Evolutionary conservation across 2,113 vertebrate genomes (phyloP), one percentile per base, ranked within the genome.

Genomic region (Platichthys stellatus): DNA sequence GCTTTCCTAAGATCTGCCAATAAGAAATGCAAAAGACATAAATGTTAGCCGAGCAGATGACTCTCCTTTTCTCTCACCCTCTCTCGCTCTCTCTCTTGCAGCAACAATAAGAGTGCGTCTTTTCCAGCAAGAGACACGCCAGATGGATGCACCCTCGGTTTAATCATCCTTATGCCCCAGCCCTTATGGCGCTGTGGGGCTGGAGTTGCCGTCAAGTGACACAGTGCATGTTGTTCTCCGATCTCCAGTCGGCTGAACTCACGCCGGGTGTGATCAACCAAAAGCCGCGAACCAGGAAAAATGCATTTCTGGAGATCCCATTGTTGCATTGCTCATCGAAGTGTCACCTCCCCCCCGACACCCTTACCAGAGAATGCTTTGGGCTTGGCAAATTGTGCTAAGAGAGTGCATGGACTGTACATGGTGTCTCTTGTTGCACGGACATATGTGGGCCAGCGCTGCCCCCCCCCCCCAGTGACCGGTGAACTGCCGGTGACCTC

Each of bases 141-240:
- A 92, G 89, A 91, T 90, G 89, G 89, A 76, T 51, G 82, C 86
- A 57, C 72, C 62, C 0, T 28, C 49, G 73, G 76, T 78, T 86
- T 89, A 54, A 69, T 82, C 83, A 67, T 89, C 74, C 68, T 77
- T 26, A 68, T 20, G 15, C 72, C 20, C 20, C 74, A 1, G 63
- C 26, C 85, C 83, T 88, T 89, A 89, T 84, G 85, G 85, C 68
- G 24, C 2, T n/a, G 73, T 74, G 80, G 73, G 68, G 66, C 82
- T 83, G 70, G 67, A 81, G 80, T 85, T 79, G 82, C 78, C 85
- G 76, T 79, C 63, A n/a, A 86, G 79, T 73, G 81, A 69, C 81
- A 71, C 69, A 31, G 60, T 62, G 81, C 63, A 76, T 80, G 80
- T 89, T 91, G 86, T 62, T 31, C 31, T 31, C 86, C 81, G 83